phyloP scores from a whole-genome alignment of 2,797 vertebrate species.

The Lagocephalus sceleratus region DNA sequence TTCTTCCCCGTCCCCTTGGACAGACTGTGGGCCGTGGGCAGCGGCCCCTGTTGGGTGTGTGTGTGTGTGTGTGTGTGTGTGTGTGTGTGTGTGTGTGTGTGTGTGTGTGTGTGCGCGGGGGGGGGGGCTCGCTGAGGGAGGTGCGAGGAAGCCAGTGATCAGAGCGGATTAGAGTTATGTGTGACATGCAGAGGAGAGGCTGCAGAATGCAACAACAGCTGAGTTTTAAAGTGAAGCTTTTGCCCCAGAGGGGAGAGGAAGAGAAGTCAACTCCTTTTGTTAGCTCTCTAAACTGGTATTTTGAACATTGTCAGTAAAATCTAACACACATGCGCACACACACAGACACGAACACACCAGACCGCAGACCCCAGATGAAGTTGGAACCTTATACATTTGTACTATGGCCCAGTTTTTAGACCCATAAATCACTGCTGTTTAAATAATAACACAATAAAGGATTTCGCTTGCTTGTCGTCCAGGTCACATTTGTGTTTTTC shows the following conservation, averaged over 20 bases:
- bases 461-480: constrained; percentile 18
- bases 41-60: constrained; percentile 8
- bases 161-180: constrained; percentile 73
- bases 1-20: constrained; percentile 19
- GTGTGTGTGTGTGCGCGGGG: constrained; percentile 30
- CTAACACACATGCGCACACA: not conserved
- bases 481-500: constrained; percentile 32
- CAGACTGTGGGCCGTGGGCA: constrained; percentile 33
- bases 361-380: too few species aligned
- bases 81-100: too few species aligned
- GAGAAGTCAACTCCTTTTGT: constrained; percentile 38
- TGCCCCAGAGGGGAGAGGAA: constrained; percentile 51
- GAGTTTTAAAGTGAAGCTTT: constrained; percentile 65
- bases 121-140: constrained; percentile 44
- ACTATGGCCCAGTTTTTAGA: constrained; percentile 31
- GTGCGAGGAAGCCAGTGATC: constrained; percentile 59
- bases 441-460: constrained; percentile 28
- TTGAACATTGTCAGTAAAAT: too few species aligned
- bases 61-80: too few species aligned
- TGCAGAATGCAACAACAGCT: constrained; percentile 73
- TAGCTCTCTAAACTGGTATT: constrained; percentile 24
- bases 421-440: constrained; percentile 25
- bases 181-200: constrained; percentile 73
- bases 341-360: constrained; percentile 5
- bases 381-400: constrained; percentile 27